Base-by-base conservation (phyloP, 2,888 invertebrate genomes). In the Lasioglossum zephyrum region DNA sequence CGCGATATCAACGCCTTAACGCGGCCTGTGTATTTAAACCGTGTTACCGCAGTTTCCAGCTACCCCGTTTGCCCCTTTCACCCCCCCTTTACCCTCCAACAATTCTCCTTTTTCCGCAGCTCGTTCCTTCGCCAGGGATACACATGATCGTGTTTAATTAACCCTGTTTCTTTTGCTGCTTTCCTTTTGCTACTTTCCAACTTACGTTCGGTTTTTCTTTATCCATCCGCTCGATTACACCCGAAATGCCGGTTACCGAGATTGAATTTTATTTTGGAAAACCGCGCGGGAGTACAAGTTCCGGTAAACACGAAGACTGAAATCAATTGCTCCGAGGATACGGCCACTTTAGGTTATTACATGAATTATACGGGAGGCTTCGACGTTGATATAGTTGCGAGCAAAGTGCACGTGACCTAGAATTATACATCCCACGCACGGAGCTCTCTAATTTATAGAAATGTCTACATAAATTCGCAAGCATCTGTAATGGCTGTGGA, bases 1-100 rank as follows among this genome's bases (percentile, higher is more conserved):
- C 90, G 87, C 87, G 92, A 92, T 92, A 93, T 93, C 93, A 92
- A 91, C 91, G 89, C 91, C 91, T 92, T 90, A 82, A 82, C 87
- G 88, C 84, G 81, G 78, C 88, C 81, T 44, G 78, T 72, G 84
- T 87, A 89, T 89, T 88, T 89, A 89, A 91, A 91, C 87, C 87
- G 81, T 88, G 84, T 88, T 88, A 88, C 81, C 85, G 77, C 86
- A 85, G 85, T 76, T 85, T 88, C 86, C 73, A 79, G 84, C 83
- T 74, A 11, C 4, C 22, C 22, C 9, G 90, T 60, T 60, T 16
- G 31, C 31, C 31, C 31, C 63, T 16, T 31, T 63, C 26, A 26
- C 13, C 60, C 60, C 31, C 31, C 60, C n/a, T 4, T 44, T 4
- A 36, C 1, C 11, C 60, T 2, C 31, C 26, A 13, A 13, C 26